Evolutionary conservation across 2,888 invertebrate species (phyloP).

Genomic region (Oxytorus armatus): DNA sequence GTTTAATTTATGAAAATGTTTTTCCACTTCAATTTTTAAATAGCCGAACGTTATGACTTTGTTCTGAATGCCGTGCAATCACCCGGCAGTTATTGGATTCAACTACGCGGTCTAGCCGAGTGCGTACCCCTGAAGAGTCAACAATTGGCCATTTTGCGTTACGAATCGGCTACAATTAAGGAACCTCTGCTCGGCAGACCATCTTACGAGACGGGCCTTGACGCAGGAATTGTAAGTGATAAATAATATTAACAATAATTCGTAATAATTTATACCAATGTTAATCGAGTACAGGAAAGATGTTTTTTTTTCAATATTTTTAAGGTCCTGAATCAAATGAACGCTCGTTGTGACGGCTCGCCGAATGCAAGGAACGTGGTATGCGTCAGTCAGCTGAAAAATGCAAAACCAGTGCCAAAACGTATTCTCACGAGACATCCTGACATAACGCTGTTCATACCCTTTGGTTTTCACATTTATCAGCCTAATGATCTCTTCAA

Average conservation of each 20-base stretch:
- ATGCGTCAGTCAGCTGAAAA: slow-evolving; percentile 91
- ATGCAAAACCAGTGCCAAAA: slow-evolving; percentile 89
- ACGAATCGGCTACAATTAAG: slow-evolving; percentile 78
- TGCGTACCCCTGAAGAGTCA: slow-evolving; percentile 80
- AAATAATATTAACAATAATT: no score
- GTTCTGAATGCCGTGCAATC: slow-evolving; percentile 85
- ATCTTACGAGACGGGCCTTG: no score
- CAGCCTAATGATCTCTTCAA: slow-evolving; percentile 90
- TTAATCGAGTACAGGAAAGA: no score
- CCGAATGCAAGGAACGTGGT: slow-evolving; percentile 88
- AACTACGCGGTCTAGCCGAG: slow-evolving; percentile 86
- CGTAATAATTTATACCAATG: no score
- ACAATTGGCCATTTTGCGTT: slow-evolving; percentile 85
- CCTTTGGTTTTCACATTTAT: slow-evolving; percentile 92
- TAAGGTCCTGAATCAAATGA: slow-evolving; percentile 92
- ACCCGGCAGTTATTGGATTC: slow-evolving; percentile 85
- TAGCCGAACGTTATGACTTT: slow-evolving; percentile 89
- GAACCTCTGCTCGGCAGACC: no score
- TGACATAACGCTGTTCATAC: slow-evolving; percentile 92
- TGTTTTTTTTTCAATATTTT: no score
- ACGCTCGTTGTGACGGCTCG: slow-evolving; percentile 89
- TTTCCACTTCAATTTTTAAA: slow-evolving; percentile 66
- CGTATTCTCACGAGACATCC: slow-evolving; percentile 90
- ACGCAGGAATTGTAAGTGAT: no score
- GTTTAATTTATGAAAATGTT: slow-evolving; percentile 2